phyloP scores from a whole-genome alignment of 2,888 invertebrate genomes.

The Acrobeloides nanus region DNA sequence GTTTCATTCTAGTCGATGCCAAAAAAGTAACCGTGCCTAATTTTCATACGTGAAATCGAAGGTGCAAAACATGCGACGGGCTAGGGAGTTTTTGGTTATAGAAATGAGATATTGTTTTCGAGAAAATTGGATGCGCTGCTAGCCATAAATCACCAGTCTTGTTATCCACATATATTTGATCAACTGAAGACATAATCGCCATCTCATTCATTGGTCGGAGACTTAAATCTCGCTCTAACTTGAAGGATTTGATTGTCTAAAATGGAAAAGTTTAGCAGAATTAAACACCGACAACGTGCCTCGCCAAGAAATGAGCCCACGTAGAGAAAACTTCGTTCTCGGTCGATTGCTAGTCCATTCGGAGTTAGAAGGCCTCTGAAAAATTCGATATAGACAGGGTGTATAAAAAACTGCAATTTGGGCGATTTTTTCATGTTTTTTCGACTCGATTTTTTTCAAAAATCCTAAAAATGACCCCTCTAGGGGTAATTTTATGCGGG shows the following conservation, averaged over 20 bases:
- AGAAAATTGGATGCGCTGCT: conserved; percentile 35
- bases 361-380: conserved; percentile 28
- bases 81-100: too few relatives aligned
- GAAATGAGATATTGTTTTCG: too few relatives aligned
- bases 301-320: conserved; percentile 35
- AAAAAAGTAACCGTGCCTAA: too few relatives aligned
- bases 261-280: conserved; percentile 11
- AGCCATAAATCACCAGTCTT: conserved; percentile 24
- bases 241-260: conserved; percentile 34
- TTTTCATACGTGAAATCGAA: too few relatives aligned
- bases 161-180: conserved; percentile 20
- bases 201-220: conserved; percentile 31
- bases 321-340: conserved; percentile 29
- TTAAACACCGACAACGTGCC: conserved; percentile 16
- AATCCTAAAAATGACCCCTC: too few relatives aligned
- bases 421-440: too few relatives aligned
- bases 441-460: too few relatives aligned
- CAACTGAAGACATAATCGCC: conserved; percentile 26
- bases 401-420: too few relatives aligned
- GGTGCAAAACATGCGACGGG: too few relatives aligned
- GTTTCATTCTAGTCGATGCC: too few relatives aligned
- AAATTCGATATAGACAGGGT: neutral
- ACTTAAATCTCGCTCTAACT: conserved; percentile 30
- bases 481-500: too few relatives aligned
- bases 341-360: conserved; percentile 34